These are phyloP conservation scores for Habropoda laboriosa DNA, from an alignment of 1,140 invertebrate species.

Conservation along the genomic window DNA sequence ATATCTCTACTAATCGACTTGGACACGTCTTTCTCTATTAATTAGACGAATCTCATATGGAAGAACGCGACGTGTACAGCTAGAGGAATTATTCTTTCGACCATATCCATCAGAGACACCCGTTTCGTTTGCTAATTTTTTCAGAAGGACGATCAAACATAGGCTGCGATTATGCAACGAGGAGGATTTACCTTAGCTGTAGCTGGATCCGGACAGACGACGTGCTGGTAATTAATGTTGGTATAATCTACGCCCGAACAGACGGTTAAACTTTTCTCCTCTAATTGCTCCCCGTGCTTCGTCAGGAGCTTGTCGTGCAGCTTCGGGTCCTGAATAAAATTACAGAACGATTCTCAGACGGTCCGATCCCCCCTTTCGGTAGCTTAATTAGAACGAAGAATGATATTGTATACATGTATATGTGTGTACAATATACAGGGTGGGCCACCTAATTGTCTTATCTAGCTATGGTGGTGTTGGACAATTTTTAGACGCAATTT, in stretches of 20 bases:
- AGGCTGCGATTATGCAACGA: background rate
- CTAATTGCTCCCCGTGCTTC: constrained; percentile 91
- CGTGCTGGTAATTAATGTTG: constrained; percentile 98
- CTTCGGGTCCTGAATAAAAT: constrained; percentile 89
- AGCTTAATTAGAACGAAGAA: background rate
- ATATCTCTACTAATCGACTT: background rate
- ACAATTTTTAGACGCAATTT: too few species aligned
- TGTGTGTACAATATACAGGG: background rate
- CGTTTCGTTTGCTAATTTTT: background rate
- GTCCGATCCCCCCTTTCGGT: background rate
- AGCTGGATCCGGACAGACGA: constrained; percentile 95
- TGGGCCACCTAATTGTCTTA: too few species aligned
- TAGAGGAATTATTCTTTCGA: too few species aligned
- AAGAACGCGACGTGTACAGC: too few species aligned
- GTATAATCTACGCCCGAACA: constrained; percentile 99
- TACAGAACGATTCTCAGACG: background rate
- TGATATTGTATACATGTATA: too few species aligned
- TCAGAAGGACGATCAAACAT: constrained; percentile 4
- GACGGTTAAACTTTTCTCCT: constrained; percentile 98
- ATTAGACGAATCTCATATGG: background rate
- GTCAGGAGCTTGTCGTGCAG: constrained; percentile 89
- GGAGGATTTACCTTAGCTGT: constrained; percentile 92
- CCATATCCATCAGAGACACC: too few species aligned
- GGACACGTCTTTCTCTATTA: background rate
- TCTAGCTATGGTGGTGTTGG: too few species aligned